Evolutionary conservation across 2,113 vertebrate genomes (phyloP), one percentile per base, ranked within the genome.

Genomic region (Toxotes jaculatrix): DNA sequence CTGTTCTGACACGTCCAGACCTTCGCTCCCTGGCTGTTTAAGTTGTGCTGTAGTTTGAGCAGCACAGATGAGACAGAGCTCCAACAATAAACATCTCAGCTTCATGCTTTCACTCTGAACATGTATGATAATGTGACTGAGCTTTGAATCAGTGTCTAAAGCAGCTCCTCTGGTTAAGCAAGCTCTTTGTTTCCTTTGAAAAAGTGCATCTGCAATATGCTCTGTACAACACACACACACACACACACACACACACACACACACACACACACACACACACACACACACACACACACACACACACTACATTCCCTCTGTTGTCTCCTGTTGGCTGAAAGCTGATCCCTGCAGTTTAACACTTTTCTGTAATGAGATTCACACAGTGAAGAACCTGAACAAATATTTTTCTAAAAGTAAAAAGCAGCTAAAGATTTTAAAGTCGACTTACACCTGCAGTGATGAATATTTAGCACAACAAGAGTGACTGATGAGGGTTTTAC

Each of bases 91-190:
- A n/a, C n/a, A n/a, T n/a, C n/a, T n/a, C n/a, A n/a, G n/a, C n/a
- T n/a, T n/a, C 14, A 45, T 45, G 43, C 43, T 45, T 45, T 45
- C 43, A 45, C 43, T 43, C 9, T 45, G 43, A 63, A 11, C 34
- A 59, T 57, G 7, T 32, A 16, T 4, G 34, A 67, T 5, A n/a
- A 34, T 32, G 42, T 42, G 17, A 27, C 11, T 12, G 6, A 57
- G n/a, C 11, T 51, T 34, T 40, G 74, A 74, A 72, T 72, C 31
- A n/a, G 2, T 21, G 17, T 63, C 43, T 12, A 36, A 57, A 70
- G 34, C 70, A 23, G 19, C 32, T 27, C 65, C 45, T n/a, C n/a
- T n/a, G n/a, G 7, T 77, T 77, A 42, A 21, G 32, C 72, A 42
- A n/a, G 53, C 47, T 51, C 12, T 13, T 43, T 2, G 12, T 59